Percentiles rank a stretch among this genome's conserved stretches.
These are phyloP conservation scores for Pseudococcus viburni DNA, from an alignment of 2,888 invertebrate genomes.

Conservation along the genomic window DNA sequence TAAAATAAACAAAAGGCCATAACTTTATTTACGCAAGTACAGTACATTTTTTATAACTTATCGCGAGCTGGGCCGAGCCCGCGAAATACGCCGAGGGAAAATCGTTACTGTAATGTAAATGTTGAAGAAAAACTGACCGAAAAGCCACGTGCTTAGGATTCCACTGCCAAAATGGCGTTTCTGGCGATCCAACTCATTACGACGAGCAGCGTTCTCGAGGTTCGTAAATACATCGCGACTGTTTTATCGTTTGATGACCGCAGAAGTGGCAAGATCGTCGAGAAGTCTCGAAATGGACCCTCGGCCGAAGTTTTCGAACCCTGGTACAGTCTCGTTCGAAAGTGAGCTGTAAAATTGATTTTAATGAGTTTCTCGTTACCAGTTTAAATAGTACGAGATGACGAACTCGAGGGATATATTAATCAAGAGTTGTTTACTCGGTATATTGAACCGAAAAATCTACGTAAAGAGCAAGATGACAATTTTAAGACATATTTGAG, in stretches of 20 bases:
- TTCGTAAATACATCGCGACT: neutral
- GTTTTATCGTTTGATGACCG: neutral
- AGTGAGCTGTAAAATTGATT: neutral
- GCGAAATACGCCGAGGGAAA: neutral
- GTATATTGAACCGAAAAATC: neutral
- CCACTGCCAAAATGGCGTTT: neutral
- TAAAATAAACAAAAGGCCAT: conserved; percentile 52
- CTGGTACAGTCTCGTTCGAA: neutral
- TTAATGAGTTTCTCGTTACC: conserved; percentile 21
- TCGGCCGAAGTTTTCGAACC: neutral
- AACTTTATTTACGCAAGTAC: conserved; percentile 50
- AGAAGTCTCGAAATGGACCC: neutral
- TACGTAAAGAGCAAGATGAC: neutral
- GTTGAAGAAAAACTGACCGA: conserved; percentile 1
- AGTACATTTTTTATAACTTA: conserved; percentile 27
- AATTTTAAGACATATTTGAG: neutral
- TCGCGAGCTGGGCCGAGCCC: neutral
- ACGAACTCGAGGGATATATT: neutral
- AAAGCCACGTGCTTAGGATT: conserved; percentile 50
- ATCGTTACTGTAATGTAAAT: conserved; percentile 53
- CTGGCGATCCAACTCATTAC: neutral
- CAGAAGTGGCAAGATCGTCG: neutral
- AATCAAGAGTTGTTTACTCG: conserved; percentile 1
- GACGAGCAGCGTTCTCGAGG: neutral
- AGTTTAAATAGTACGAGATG: neutral